A percentile compares a stretch with the other conserved stretches of the same genome.
phyloP scores from a whole-genome alignment of 2,888 invertebrate species.

The Malacosoma neustria region DNA sequence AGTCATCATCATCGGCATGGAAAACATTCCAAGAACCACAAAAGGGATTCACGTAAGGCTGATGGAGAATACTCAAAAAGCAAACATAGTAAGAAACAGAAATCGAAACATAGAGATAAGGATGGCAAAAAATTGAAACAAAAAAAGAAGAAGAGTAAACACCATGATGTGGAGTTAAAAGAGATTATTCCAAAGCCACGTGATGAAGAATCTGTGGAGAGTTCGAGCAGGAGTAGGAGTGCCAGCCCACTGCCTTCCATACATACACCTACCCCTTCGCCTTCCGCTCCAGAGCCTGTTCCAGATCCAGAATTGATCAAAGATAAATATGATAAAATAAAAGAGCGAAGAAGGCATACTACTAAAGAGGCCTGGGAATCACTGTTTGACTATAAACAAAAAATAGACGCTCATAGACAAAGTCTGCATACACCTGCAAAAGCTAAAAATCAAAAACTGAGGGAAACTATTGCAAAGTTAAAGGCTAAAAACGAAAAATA shows the following conservation, averaged over 20 bases:
- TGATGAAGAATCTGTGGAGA: constrained; percentile 52
- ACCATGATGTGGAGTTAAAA: constrained; percentile 30
- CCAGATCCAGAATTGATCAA: constrained; percentile 56
- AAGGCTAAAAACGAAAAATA: constrained; percentile 77
- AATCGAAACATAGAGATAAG: constrained; percentile 51
- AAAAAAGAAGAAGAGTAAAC: constrained; percentile 62
- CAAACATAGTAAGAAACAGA: constrained; percentile 48
- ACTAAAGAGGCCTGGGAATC: constrained; percentile 64
- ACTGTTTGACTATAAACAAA: constrained; percentile 58
- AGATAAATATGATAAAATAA: constrained; percentile 77
- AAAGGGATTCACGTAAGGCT: constrained; percentile 45
- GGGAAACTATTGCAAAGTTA: constrained; percentile 77
- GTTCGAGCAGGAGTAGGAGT: constrained; percentile 55
- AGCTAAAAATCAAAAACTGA: constrained; percentile 66
- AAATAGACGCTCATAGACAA: constrained; percentile 52
- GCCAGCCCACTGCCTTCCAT: constrained; percentile 64
- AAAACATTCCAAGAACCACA: constrained; percentile 65
- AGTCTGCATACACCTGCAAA: constrained; percentile 49
- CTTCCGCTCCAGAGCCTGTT: constrained; percentile 30
- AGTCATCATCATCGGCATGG: constrained; percentile 60
- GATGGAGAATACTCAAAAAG: constrained; percentile 35
- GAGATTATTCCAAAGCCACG: constrained; percentile 29
- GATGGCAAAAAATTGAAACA: constrained; percentile 65
- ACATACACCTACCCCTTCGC: constrained; percentile 56
- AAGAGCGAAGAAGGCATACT: constrained; percentile 75